Evolutionary conservation across 2,113 vertebrate genomes (phyloP), one percentile per base, ranked within the genome.

Genomic region (Lampris megalopsis): DNA sequence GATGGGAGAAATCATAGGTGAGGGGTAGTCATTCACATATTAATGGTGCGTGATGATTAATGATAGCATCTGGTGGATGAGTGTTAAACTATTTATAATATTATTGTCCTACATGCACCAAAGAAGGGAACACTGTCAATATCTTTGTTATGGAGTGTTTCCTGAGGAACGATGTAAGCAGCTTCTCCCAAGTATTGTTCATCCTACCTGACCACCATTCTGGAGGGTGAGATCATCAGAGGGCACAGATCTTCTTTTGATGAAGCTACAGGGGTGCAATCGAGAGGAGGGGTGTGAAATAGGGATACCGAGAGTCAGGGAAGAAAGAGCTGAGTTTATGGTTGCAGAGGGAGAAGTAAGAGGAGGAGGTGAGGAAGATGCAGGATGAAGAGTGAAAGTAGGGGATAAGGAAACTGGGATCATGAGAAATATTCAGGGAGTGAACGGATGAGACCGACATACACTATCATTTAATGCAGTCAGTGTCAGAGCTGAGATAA

Each of bases 121-220:
- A 24, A 24, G 24, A 24, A 24, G 24, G 24, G 24, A 24, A 24
- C 24, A 24, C 24, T 24, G 24, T 24, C 24, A 24, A 24, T 24
- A 24, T 24, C 24, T 24, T 24, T 24, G 24, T 24, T 24, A 24
- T 24, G 24, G 24, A 24, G 24, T 24, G 24, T 24, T 24, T 24
- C 24, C 24, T 24, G 24, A 24, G 24, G 24, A 24, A 24, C 24
- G 24, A 24, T 24, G 9, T n/a, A 37, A n/a, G 36, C n/a, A 24
- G 1, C 54, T 50, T 0, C 5, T 57, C 13, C 8, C 7, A 45
- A 24, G 43, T 45, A 45, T 5, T 10, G 37, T 59, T 9, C 2
- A 3, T 24, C 84, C 8, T 85, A 92, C 91, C 90, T 90, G 85
- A 92, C 87, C 59, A 92, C 88, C 73, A 91, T 42, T 6, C 41